phyloP scores from a whole-genome alignment of 1,140 invertebrate species.

The Psilanteris sp. region DNA sequence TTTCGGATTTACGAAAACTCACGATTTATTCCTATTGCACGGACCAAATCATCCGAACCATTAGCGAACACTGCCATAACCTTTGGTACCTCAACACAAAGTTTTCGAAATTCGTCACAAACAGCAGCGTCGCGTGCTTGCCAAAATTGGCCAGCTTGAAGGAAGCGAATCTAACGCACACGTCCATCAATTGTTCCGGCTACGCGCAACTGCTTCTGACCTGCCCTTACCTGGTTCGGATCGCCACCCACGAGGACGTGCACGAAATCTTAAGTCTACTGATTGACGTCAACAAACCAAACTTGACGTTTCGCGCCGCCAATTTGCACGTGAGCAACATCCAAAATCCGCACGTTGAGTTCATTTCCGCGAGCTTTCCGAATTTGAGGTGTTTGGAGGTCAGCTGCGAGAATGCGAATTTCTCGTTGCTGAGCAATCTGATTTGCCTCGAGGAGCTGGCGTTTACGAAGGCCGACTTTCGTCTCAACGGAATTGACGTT shows the following conservation, averaged over 20 bases:
- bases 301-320: background rate
- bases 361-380: slow-evolving; percentile 2
- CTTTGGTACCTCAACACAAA: slow-evolving; percentile 24
- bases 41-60: slow-evolving; percentile 9
- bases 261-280: slow-evolving; percentile 1
- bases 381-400: slow-evolving; percentile 7
- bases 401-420: slow-evolving; percentile 2
- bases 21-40: slow-evolving; percentile 22
- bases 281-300: background rate
- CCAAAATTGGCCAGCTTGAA: background rate
- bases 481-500: background rate
- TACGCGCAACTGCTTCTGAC: slow-evolving; percentile 18
- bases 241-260: slow-evolving; percentile 5
- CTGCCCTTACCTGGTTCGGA: background rate
- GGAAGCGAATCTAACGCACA: slow-evolving; percentile 5
- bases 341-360: background rate
- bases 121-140: slow-evolving; percentile 6
- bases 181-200: slow-evolving; percentile 4
- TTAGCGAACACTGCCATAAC: slow-evolving; percentile 1
- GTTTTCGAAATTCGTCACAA: slow-evolving; percentile 17
- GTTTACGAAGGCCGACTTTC: slow-evolving; percentile 6
- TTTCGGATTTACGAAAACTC: slow-evolving; percentile 9
- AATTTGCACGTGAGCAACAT: slow-evolving; percentile 4
- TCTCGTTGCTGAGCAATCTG: background rate
- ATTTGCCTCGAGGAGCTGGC: background rate